These are phyloP conservation scores for Calosoma granatense DNA, from an alignment of 1,140 invertebrate species.

Conservation along the genomic window DNA sequence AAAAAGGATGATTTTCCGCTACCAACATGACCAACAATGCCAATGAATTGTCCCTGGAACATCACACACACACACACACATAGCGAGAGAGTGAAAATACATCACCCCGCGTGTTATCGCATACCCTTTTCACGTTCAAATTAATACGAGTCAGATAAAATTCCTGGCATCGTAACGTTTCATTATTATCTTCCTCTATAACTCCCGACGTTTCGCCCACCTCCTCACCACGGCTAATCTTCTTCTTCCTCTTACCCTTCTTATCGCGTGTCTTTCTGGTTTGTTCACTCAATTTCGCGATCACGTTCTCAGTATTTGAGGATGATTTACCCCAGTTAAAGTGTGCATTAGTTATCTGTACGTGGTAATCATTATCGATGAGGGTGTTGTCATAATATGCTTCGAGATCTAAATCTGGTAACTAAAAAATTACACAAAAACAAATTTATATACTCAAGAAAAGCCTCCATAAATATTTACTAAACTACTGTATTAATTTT, in stretches of 20 bases:
- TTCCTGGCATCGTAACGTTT: slow-evolving; percentile 19
- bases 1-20: slow-evolving; percentile 71
- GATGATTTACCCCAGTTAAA: slow-evolving; percentile 36
- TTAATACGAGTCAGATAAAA: slow-evolving; percentile 46
- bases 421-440: slow-evolving; percentile 32
- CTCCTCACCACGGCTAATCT: slow-evolving; percentile 23
- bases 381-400: slow-evolving; percentile 31
- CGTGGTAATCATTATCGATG: slow-evolving; percentile 19
- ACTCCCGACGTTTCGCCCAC: slow-evolving; percentile 9
- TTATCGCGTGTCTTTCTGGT: slow-evolving; percentile 25
- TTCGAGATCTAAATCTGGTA: slow-evolving; percentile 50
- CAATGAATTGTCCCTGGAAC: slow-evolving; percentile 51
- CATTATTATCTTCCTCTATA: slow-evolving; percentile 13
- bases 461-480: too few species aligned
- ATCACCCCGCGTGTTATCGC: slow-evolving; percentile 1
- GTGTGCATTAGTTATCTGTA: slow-evolving; percentile 30
- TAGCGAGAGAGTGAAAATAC: not conserved
- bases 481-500: too few species aligned
- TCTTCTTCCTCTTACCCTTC: slow-evolving; percentile 39
- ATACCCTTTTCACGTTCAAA: slow-evolving; percentile 44
- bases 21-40: slow-evolving; percentile 60
- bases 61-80: slow-evolving; percentile 9
- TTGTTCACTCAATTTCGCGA: not conserved
- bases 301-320: slow-evolving; percentile 16
- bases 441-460: too few species aligned